phyloP scores from a whole-genome alignment of 2,888 invertebrate species.

The Rotaria macrura region DNA sequence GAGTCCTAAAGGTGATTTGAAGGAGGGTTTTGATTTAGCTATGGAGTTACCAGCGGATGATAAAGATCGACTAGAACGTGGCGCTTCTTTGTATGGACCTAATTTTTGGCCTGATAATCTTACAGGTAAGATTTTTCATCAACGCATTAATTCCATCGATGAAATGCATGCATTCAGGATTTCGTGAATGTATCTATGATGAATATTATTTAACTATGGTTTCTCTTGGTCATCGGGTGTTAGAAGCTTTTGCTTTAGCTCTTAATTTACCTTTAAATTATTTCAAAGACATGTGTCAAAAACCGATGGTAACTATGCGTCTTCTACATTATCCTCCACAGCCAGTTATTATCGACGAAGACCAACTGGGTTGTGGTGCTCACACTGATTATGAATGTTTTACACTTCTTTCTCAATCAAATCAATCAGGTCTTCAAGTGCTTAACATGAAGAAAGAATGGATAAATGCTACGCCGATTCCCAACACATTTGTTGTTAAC shows the following conservation, averaged over 20 bases:
- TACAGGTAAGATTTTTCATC: not conserved
- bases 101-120: not conserved
- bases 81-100: not conserved
- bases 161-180: not conserved
- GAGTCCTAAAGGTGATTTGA: not conserved
- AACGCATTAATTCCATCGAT: not conserved
- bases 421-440: constrained; percentile 50
- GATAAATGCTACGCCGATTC: constrained; percentile 65
- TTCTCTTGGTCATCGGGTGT: not conserved
- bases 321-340: constrained; percentile 26
- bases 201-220: not conserved
- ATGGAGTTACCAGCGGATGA: not conserved
- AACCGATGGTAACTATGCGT: not conserved
- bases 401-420: constrained; percentile 23
- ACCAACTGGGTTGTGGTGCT: constrained; percentile 20
- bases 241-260: not conserved
- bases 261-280: not conserved
- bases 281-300: not conserved
- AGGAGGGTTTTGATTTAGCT: not conserved
- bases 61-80: not conserved
- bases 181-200: not conserved
- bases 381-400: constrained; percentile 30
- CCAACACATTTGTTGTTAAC: constrained; percentile 65
- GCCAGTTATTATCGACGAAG: not conserved
- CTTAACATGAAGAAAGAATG: constrained; percentile 61